Base-by-base conservation (phyloP, 2,113 vertebrate species). In the Cinclus mexicanus region DNA sequence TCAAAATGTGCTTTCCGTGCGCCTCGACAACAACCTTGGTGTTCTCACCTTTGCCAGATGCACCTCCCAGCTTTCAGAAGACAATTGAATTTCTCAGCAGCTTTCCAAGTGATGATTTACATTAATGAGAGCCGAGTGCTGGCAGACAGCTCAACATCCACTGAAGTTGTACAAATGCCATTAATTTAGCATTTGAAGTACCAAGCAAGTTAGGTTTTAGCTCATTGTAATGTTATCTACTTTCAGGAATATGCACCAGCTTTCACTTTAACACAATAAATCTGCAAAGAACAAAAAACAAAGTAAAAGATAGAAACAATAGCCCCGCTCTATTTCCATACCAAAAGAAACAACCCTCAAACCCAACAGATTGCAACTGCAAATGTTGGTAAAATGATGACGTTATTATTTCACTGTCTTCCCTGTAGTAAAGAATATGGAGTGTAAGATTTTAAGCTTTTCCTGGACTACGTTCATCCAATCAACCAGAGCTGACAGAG, bases 271-370 rank as follows among this genome's bases (percentile, higher is more conserved):
- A 60, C 2, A 3, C 4, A 31, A 12, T 41, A 23, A 56, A 29
- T n/a, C 21, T 49, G 9, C 28, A 52, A 79, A 19, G 49, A 85
- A 7, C 3, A 24, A 75, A 67, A 52, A 26, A 5, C 5, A 39
- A 76, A 85, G 49, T 47, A 33, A 39, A 63, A 84, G 23, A 2
- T 9, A 11, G 42, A 47, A 49, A 2, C 6, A 65, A 13, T n/a
- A 33, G 37, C 33, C 12, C 3, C 0, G 0, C 2, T 39, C 11
- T 0, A 21, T 41, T 83, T 47, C 24, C 13, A 41, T 42, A 6
- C 1, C 2, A 11, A 49, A 49, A 53, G 28, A 10, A 37, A 37
- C 35, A 37, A 16, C 4, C 1, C 9, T 5, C 7, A 21, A 50
- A 26, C 19, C 24, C 21, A 82, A 8, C 12, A 17, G 19, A 56